Percentiles rank a stretch among this genome's conserved stretches.
Evolutionary conservation across 2,888 invertebrate species (phyloP).

Genomic region (Automeris io): DNA sequence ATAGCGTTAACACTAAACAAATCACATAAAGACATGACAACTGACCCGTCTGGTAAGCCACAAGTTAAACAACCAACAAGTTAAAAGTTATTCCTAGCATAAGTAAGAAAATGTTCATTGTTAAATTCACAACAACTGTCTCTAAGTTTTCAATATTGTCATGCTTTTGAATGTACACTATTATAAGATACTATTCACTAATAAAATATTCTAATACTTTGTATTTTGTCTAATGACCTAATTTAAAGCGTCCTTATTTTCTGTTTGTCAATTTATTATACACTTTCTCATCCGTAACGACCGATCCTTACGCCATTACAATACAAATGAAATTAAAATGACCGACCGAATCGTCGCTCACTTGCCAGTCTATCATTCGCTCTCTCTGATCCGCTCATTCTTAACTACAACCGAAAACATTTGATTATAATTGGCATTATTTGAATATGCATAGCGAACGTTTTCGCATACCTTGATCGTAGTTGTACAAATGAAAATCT

Average conservation of each 20-base stretch:
- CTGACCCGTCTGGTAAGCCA: conserved; percentile 22
- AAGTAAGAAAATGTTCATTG: conserved; percentile 43
- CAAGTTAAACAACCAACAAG: conserved; percentile 22
- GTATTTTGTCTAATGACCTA: conserved; percentile 1
- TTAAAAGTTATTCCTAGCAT: conserved; percentile 41
- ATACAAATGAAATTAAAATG: conserved; percentile 18
- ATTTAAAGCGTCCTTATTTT: conserved; percentile 1
- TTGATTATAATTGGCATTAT: conserved; percentile 20
- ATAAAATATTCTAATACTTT: conserved; percentile 1
- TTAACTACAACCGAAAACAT: conserved; percentile 16
- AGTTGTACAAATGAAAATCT: conserved; percentile 40
- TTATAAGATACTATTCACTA: conserved; percentile 9
- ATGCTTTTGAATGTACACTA: conserved; percentile 8
- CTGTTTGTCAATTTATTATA: conserved; percentile 5
- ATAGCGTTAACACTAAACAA: conserved; percentile 39
- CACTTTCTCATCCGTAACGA: conserved; percentile 27
- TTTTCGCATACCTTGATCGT: conserved; percentile 20
- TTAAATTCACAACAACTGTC: conserved; percentile 29
- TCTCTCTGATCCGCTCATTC: conserved; percentile 26
- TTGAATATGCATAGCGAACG: conserved; percentile 21
- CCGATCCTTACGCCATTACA: conserved; percentile 39
- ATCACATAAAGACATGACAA: conserved; percentile 40
- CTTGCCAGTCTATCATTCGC: conserved; percentile 31
- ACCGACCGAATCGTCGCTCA: conserved; percentile 10
- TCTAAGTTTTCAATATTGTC: conserved; percentile 11